Evolutionary conservation across 2,113 vertebrate genomes (phyloP).

Genomic region (Limanda limanda): DNA sequence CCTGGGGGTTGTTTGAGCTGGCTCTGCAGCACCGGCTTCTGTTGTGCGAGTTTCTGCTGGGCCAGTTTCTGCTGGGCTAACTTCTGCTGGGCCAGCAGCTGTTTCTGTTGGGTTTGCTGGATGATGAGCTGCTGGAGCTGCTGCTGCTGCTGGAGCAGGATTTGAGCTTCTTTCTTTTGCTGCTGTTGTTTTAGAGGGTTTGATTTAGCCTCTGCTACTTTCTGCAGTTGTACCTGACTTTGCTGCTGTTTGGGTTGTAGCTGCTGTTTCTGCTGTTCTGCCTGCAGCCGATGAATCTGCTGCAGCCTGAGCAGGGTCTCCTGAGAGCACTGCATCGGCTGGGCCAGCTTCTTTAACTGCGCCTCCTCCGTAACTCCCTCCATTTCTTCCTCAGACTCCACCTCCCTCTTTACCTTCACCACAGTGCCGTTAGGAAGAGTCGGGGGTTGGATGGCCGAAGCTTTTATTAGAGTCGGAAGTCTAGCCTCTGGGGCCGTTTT

Average conservation of each 20-base stretch:
- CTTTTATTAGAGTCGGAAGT: conserved; percentile 61
- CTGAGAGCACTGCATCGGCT: conserved; percentile 76
- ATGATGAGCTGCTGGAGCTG: conserved; percentile 78
- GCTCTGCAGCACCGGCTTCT: conserved; percentile 49
- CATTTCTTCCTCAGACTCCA: conserved; percentile 73
- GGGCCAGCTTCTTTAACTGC: conserved; percentile 57
- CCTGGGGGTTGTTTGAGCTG: conserved; percentile 54
- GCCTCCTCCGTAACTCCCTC: conserved; percentile 68
- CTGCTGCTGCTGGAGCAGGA: conserved; percentile 72
- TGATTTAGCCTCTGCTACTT: conserved; percentile 44
- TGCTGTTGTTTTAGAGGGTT: conserved; percentile 54
- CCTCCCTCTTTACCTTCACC: conserved; percentile 77
- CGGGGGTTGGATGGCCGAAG: conserved; percentile 63
- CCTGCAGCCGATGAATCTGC: conserved; percentile 78
- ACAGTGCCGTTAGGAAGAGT: conserved; percentile 64
- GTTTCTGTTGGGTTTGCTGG: conserved; percentile 76
- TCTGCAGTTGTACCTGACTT: conserved; percentile 43
- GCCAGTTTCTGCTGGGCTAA: conserved; percentile 59
- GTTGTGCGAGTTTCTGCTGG: conserved; percentile 59
- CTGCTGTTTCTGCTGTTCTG: conserved; percentile 62
- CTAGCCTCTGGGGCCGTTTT: conserved; percentile 32
- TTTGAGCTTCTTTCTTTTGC: conserved; percentile 69
- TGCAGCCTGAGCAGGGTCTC: conserved; percentile 80
- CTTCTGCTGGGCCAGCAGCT: conserved; percentile 68
- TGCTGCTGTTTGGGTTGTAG: conserved; percentile 43